A percentile compares a stretch with the other conserved stretches of the same genome.
Evolutionary conservation across 35 echinoderm and acorn worm species (phyloP).

Genomic region (Amphiura filiformis): DNA sequence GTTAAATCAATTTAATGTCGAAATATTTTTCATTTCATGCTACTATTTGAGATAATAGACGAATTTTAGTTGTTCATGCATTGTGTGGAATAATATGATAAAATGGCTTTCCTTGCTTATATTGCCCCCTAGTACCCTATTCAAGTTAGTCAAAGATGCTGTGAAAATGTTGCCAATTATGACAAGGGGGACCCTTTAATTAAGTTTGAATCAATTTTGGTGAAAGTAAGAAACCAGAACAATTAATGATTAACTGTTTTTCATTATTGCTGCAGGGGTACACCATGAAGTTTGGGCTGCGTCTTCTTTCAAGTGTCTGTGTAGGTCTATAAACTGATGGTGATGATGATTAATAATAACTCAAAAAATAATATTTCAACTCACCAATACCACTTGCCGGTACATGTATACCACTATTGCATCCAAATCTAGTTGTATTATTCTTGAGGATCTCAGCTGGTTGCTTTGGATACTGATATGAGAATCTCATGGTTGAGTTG

Average conservation of each 20-base stretch:
- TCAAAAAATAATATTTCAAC: neutral
- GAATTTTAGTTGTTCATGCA: neutral
- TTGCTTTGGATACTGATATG: slow-evolving; percentile 79
- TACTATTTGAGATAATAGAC: neutral
- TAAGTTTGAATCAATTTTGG: too few relatives aligned
- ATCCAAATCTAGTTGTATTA: slow-evolving; percentile 68
- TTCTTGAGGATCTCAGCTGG: slow-evolving; percentile 38
- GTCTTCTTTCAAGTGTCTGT: neutral
- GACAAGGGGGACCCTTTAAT: too few relatives aligned
- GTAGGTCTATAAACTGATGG: neutral
- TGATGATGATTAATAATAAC: neutral
- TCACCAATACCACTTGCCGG: slow-evolving; percentile 91
- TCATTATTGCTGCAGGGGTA: neutral
- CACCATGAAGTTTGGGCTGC: neutral
- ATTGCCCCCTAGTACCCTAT: too few relatives aligned
- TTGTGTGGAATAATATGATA: neutral
- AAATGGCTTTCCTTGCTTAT: neutral
- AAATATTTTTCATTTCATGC: neutral
- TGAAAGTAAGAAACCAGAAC: too few relatives aligned
- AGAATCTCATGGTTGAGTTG: slow-evolving; percentile 69
- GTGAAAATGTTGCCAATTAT: too few relatives aligned
- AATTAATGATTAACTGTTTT: neutral
- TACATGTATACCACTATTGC: slow-evolving; percentile 71
- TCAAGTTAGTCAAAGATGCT: too few relatives aligned
- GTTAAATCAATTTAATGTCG: too few relatives aligned